Evolutionary conservation across 92 coral and sea anemone genomes (phyloP), one percentile per base, ranked within the genome.

Genomic region (Heteractis magnifica): DNA sequence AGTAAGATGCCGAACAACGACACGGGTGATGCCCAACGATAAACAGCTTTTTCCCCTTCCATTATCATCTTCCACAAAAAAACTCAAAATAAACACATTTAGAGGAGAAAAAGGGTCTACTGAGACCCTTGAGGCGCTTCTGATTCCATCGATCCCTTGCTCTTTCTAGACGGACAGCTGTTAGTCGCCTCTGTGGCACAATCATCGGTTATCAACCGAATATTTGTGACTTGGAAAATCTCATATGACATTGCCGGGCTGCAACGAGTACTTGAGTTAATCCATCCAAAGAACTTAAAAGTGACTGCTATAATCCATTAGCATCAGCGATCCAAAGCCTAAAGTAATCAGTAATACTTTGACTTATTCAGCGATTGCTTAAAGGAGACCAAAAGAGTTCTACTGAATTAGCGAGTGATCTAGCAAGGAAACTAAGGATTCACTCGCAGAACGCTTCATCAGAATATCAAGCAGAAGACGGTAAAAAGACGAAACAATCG

Each of bases 241-340:
- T 18, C 23, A 62, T 62, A 18, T 62, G 70, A 62, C 44, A 2
- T 34, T 34, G 44, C 44, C 70, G 20, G 26, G 9, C 21, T 62
- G 23, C 64, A 58, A 58, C 14, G 20, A 62, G 18, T 3, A 62
- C 70, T 62, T 62, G 20, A 62, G 21, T 18, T n/a, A 62, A 62
- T 62, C 70, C 70, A 18, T 62, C 70, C 70, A 62, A 62, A 18
- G 26, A 5, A 23, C 7, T 62, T 62, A 62, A 62, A n/a, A 62
- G 70, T 18, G 70, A 62, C 70, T 62, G 70, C 70, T 18, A 62
- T 62, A n/a, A 62, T 62, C 70, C 70, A 62, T 62, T 62, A 62
- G 21, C 44, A 34, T 34, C 44, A 34, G 44, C 44, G 44, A 34
- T 34, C 44, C 44, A 34, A 34, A 34, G 44, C 44, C 44, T 34